Base-by-base conservation (phyloP, 2,888 invertebrate species). In the Marronus borbonicus region DNA sequence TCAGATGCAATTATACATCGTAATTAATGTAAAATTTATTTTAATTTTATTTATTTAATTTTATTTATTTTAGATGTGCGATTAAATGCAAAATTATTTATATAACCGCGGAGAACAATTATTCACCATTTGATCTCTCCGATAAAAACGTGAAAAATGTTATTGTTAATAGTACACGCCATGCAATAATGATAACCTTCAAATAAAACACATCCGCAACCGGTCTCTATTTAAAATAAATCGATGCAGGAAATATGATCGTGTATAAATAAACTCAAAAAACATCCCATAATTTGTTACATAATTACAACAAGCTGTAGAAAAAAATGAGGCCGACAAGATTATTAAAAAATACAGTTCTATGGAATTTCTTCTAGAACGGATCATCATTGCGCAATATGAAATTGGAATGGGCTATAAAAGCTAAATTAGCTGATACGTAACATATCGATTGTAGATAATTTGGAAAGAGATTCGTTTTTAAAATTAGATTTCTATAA, bases 231-330 rank as follows among this genome's bases (percentile, higher is more conserved):
- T 10, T 20, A 39, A 44, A 66, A 44, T 14, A 36, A 17, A 44
- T 44, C 20, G 20, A 68, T 50, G 24, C 14, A 68, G 68, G 68
- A 68, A 68, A 68, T 31, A 68, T 17, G 50, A 68, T 68, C 50
- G 39, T 28, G 14, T 24, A 50, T 50, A 68, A 50, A 50, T 50
- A 14, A 50, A 14, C 24, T 5, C 3, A 50, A 50, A 68, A 68
- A 44, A 24, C 68, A 50, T 68, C 50, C 31, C 8, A 28, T 68
- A 68, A 68, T 50, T 68, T 68, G 50, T 68, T 68, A 24, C 24
- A 17, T 52, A 68, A 68, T 50, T 68, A 49, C 28, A 68, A 31
- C 49, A 68, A 50, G 12, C 44, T 8, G 39, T 10, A 49, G 50
- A 49, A 20, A 50, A 68, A 28, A 68, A 68, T 24, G 20, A 68